phyloP scores from a whole-genome alignment of 2,888 invertebrate species.

The Globia sparganii region DNA sequence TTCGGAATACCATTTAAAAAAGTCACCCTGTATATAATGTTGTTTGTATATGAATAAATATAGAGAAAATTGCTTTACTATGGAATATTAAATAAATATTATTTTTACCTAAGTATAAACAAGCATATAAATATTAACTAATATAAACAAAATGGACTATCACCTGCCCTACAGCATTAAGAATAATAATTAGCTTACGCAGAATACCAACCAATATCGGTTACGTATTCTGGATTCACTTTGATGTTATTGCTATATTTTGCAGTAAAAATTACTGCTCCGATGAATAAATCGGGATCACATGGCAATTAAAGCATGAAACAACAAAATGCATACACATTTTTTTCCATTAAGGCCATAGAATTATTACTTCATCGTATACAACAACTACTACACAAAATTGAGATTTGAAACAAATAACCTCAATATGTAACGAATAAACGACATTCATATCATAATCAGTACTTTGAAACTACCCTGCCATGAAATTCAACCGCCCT shows the following conservation, averaged over 20 bases:
- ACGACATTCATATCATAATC: constrained; percentile 49
- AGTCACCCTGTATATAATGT: neutral
- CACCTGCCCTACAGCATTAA: neutral
- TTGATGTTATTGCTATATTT: neutral
- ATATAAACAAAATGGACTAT: neutral
- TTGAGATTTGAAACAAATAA: constrained; percentile 22
- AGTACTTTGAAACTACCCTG: constrained; percentile 63
- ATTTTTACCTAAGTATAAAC: neutral
- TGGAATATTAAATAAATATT: neutral
- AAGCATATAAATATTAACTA: neutral
- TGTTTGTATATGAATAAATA: constrained; percentile 14
- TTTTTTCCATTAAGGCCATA: constrained; percentile 24
- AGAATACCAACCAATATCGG: neutral
- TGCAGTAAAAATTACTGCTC: neutral
- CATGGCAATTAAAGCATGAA: neutral
- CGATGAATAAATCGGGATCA: neutral
- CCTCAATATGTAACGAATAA: constrained; percentile 28
- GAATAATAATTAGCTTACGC: too few relatives aligned
- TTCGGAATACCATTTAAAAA: neutral
- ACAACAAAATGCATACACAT: neutral
- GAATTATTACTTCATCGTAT: constrained; percentile 33
- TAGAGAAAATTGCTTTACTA: neutral
- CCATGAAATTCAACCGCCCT: constrained; percentile 47
- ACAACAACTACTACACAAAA: constrained; percentile 29
- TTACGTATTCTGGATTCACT: neutral